Conservation (phyloP, 2,113 vertebrate species). For the Penelope pileata region DNA sequence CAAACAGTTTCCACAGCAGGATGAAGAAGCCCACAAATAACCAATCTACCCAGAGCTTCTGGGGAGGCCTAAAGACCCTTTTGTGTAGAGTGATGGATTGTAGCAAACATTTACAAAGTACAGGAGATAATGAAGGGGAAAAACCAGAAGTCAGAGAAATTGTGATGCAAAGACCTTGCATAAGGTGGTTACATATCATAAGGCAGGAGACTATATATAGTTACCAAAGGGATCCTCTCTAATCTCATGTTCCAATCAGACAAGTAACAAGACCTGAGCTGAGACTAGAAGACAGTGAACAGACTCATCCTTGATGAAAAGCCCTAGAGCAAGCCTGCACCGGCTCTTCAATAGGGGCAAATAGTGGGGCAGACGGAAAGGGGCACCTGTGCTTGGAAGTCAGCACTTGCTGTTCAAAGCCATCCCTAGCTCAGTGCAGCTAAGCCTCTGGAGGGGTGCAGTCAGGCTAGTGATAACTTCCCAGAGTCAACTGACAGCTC, state of each 20-base stretch:
- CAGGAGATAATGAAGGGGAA: neutral
- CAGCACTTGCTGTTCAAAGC: rapidly evolving
- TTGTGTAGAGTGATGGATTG: neutral
- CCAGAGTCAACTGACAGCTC: neutral
- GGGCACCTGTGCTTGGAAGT: neutral
- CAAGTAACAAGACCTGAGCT: neutral
- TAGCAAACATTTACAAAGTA: neutral
- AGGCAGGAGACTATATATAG: neutral
- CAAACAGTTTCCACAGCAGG: neutral
- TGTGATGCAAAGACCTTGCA: neutral
- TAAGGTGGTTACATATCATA: rapidly evolving
- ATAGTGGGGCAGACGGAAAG: neutral
- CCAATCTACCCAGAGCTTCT: neutral
- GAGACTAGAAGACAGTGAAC: neutral
- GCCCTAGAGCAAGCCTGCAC: neutral
- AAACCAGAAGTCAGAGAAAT: neutral
- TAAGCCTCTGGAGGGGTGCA: neutral
- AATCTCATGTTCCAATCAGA: neutral
- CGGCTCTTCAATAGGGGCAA: neutral
- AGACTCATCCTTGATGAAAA: neutral
- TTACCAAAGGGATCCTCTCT: neutral
- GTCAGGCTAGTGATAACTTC: neutral
- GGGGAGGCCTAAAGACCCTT: neutral
- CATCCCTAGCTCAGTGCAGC: neutral
- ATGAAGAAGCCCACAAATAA: neutral